Base-by-base conservation (phyloP, 2,113 vertebrate genomes). In the Campylomormyrus numenius region DNA sequence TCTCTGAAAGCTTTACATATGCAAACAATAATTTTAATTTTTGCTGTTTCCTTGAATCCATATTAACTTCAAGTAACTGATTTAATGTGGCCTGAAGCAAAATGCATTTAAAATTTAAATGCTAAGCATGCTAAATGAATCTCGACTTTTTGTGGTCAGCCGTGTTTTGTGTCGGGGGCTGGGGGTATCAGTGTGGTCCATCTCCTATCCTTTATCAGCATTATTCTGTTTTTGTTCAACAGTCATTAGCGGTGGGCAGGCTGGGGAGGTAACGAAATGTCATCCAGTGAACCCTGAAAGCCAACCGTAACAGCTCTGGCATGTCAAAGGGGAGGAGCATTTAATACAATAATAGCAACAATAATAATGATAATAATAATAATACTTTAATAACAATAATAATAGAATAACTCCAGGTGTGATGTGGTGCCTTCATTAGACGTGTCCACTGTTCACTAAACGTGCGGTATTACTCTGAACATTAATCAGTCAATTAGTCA, bases 201-300 rank as follows among this genome's bases (percentile, higher is more conserved):
- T 39, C 31, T 77, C 35, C 31, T 24, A 6, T 77, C 17, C 15
- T 42, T 17, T 80, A 35, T 80, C 31, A 0, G 10, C 35, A 80
- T 91, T 92, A 93, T 92, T 93, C 77, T 90, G 8, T 90, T 91
- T 94, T 95, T 95, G 94, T 92, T 89, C 94, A 93, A 90, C 93
- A 87, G 92, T 95, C 85, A 87, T 53, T 52, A n/a, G 27, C 39
- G 9, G 87, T 45, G 21, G 17, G 56, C 39, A 46, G 56, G 9
- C 19, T 93, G 95, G 94, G 95, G 94, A 94, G 92, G 92, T 94
- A 94, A 95, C 95, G 93, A 95, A 95, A 95, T 83, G 15, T 35
- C 21, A 1, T 45, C 19, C 27, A 19, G 94, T 95, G 94, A 95
- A 94, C 93, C 91, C 92, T 94, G 85, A 91, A 52, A 84, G 92